phyloP scores from a whole-genome alignment of 1,140 invertebrate genomes.

The Aphaenogaster rudis region DNA sequence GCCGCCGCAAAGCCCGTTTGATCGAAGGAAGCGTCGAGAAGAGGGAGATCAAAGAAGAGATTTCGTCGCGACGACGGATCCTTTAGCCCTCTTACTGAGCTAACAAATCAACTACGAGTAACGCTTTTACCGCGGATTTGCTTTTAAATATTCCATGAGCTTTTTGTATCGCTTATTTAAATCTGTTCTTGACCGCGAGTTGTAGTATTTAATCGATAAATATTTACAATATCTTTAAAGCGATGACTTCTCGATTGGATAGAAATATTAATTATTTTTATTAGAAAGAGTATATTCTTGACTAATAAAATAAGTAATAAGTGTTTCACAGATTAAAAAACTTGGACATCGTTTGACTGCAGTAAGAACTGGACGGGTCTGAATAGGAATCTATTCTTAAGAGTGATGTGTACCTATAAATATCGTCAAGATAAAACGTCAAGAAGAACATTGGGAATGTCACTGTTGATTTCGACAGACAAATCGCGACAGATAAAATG shows the following conservation, averaged over 20 bases:
- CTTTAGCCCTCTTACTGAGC: background rate
- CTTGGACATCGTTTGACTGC: background rate
- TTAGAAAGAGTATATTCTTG: background rate
- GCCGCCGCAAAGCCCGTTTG: constrained; percentile 24
- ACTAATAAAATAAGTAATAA: background rate
- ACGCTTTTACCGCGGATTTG: constrained; percentile 9
- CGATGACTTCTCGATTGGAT: background rate
- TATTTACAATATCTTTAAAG: background rate
- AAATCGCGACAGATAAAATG: constrained; percentile 60
- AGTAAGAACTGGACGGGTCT: background rate
- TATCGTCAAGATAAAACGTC: constrained; percentile 56
- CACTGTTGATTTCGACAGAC: constrained; percentile 71
- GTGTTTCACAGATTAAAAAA: background rate
- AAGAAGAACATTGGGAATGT: constrained; percentile 65
- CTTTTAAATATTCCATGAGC: constrained; percentile 30
- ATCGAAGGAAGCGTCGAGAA: constrained; percentile 35
- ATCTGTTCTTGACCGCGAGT: constrained; percentile 14
- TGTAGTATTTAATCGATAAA: background rate
- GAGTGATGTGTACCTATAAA: constrained; percentile 33
- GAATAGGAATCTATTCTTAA: constrained; percentile 10
- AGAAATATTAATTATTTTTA: background rate
- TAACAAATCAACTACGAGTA: constrained; percentile 11
- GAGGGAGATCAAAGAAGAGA: constrained; percentile 66
- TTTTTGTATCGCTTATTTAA: constrained; percentile 26
- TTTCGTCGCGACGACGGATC: constrained; percentile 39